phyloP scores from a whole-genome alignment of 2,888 invertebrate species.

The Drosophila silvestris region DNA sequence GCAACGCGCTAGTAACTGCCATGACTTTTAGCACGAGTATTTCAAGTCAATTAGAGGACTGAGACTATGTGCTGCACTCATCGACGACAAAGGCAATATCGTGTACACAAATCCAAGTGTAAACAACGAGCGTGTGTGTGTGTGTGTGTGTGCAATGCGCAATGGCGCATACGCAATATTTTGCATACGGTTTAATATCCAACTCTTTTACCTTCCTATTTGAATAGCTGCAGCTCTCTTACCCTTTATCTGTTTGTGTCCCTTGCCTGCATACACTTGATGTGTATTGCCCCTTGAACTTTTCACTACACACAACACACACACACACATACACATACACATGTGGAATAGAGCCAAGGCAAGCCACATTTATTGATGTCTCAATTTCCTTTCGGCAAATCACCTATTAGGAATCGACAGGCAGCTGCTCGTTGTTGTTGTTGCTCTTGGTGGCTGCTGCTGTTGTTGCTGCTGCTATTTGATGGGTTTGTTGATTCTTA shows the following conservation, averaged over 20 bases:
- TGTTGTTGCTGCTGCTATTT: conserved; percentile 31
- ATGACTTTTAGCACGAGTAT: conserved; percentile 34
- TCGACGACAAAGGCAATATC: conserved; percentile 33
- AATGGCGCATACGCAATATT: conserved; percentile 58
- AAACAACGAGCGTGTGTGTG: neutral
- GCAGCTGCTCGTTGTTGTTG: conserved; percentile 40
- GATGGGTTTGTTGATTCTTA: conserved; percentile 68
- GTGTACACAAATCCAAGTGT: conserved; percentile 1
- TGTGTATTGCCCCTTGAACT: conserved; percentile 37
- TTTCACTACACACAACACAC: conserved; percentile 26
- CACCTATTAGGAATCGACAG: conserved; percentile 80
- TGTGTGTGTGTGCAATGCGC: conserved; percentile 4
- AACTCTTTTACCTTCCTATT: neutral
- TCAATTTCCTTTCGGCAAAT: conserved; percentile 81
- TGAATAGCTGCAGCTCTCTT: neutral
- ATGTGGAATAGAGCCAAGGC: conserved; percentile 37
- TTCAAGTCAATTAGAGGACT: conserved; percentile 60
- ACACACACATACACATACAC: conserved; percentile 5
- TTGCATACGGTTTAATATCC: conserved; percentile 29
- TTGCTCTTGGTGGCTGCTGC: conserved; percentile 22
- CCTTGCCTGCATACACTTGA: conserved; percentile 12
- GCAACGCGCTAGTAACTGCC: conserved; percentile 19
- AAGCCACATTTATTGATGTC: conserved; percentile 82
- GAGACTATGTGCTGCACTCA: conserved; percentile 23
- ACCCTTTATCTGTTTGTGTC: neutral